Conservation (phyloP, 2,113 vertebrate genomes). For the Sialia sialis region DNA sequence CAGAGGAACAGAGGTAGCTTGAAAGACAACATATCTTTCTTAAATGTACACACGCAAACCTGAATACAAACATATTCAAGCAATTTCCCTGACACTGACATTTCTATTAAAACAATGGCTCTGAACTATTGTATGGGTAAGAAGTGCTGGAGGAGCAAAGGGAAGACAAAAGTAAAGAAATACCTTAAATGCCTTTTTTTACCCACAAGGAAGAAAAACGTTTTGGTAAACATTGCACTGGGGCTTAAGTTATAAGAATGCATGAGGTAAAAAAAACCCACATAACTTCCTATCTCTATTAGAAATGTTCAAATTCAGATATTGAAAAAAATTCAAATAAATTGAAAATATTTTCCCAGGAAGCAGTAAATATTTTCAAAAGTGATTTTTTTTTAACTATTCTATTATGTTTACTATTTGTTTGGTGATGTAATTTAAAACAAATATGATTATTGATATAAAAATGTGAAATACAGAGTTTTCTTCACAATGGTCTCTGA, state of each 20-base stretch:
- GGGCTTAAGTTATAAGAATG: not conserved
- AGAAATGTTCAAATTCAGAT: not conserved
- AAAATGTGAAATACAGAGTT: not conserved
- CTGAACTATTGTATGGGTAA: not conserved
- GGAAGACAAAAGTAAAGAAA: not conserved
- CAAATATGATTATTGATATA: not conserved
- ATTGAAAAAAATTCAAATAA: not conserved
- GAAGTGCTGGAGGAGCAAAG: not conserved
- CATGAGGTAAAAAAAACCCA: accelerated
- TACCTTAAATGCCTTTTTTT: not conserved
- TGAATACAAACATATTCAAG: not conserved
- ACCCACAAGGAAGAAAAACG: not conserved
- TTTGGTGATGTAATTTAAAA: not conserved
- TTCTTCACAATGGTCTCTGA: not conserved
- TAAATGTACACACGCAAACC: not conserved
- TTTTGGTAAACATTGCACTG: not conserved
- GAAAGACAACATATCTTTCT: not conserved
- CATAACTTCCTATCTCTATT: not conserved
- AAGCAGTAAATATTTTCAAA: not conserved
- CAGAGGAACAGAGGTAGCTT: not conserved
- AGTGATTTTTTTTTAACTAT: not conserved
- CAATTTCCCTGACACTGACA: not conserved
- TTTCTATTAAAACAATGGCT: not conserved
- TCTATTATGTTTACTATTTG: not conserved
- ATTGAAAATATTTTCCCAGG: not conserved